These are phyloP conservation scores for Hyla sarda DNA, from an alignment of 2,113 vertebrate species.

Conservation along the genomic window DNA sequence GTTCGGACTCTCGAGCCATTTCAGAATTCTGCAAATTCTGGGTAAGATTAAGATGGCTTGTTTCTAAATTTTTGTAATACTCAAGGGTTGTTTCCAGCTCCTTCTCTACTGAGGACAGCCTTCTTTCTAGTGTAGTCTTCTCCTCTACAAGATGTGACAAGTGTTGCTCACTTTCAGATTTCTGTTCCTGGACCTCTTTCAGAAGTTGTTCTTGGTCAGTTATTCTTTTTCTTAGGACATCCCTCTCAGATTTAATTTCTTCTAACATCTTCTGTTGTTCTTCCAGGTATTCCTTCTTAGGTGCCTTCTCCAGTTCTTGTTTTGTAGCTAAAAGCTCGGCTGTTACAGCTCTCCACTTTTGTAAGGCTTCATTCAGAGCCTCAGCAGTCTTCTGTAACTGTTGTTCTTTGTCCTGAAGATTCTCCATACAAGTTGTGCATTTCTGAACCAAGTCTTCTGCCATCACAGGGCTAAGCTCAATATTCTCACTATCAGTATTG, in stretches of 20 bases:
- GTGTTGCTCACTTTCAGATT: constrained; percentile 63
- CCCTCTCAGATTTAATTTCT: constrained; percentile 68
- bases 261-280: constrained; percentile 64
- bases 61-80: constrained; percentile 69
- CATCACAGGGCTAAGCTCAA: rapidly evolving
- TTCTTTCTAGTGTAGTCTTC: constrained; percentile 71
- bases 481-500: constrained; percentile 45
- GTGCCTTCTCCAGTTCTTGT: constrained; percentile 64
- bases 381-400: constrained; percentile 68
- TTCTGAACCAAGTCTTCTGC: constrained; percentile 70
- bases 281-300: constrained; percentile 63
- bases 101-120: constrained; percentile 66
- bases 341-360: constrained; percentile 68
- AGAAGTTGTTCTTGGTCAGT: constrained; percentile 70
- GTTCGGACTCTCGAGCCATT: constrained; percentile 71
- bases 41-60: constrained; percentile 70
- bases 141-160: constrained; percentile 68
- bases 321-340: constrained; percentile 69
- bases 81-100: constrained; percentile 64
- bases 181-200: constrained; percentile 71
- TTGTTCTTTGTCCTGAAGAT: constrained; percentile 72
- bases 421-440: constrained; percentile 71
- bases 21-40: constrained; percentile 72
- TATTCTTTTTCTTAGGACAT: constrained; percentile 65
- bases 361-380: constrained; percentile 71